Conservation (phyloP, 1,140 invertebrate species). For the Octopus bimaculoides region DNA sequence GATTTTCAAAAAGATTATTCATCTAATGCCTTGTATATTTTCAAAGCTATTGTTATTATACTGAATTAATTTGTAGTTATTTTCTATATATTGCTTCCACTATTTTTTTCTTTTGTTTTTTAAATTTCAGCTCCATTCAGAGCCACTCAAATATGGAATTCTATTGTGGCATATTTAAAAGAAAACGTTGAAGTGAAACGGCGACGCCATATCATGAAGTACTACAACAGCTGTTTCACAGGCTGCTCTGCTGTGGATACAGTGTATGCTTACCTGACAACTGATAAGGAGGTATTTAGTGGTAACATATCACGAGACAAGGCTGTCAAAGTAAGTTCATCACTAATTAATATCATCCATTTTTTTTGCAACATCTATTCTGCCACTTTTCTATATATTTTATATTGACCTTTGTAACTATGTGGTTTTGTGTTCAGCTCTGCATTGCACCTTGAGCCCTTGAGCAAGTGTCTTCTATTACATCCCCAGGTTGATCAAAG, state of each 20-base stretch:
- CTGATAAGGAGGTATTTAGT: slow-evolving; percentile 45
- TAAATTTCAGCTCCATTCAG: slow-evolving; percentile 47
- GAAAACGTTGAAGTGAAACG: slow-evolving; percentile 51
- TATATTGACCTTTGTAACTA: no score
- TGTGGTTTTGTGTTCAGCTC: no score
- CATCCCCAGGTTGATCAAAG: no score
- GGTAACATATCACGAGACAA: slow-evolving; percentile 50
- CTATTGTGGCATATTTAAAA: slow-evolving; percentile 47
- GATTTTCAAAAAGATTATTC: no score
- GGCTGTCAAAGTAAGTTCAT: slow-evolving; percentile 47
- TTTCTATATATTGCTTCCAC: neutral
- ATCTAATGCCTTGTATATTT: no score
- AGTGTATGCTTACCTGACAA: slow-evolving; percentile 48
- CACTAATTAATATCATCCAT: no score
- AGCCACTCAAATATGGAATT: slow-evolving; percentile 55
- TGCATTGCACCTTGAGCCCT: no score
- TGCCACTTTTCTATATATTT: no score
- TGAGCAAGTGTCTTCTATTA: no score
- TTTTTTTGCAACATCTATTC: no score
- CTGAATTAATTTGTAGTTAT: no score
- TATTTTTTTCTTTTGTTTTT: slow-evolving; percentile 5
- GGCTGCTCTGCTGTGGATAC: slow-evolving; percentile 60
- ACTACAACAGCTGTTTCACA: slow-evolving; percentile 61
- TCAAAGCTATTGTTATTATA: no score
- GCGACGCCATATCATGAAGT: slow-evolving; percentile 56